Conservation (phyloP, 2,797 vertebrate species). For the Cynopterus sphinx region DNA sequence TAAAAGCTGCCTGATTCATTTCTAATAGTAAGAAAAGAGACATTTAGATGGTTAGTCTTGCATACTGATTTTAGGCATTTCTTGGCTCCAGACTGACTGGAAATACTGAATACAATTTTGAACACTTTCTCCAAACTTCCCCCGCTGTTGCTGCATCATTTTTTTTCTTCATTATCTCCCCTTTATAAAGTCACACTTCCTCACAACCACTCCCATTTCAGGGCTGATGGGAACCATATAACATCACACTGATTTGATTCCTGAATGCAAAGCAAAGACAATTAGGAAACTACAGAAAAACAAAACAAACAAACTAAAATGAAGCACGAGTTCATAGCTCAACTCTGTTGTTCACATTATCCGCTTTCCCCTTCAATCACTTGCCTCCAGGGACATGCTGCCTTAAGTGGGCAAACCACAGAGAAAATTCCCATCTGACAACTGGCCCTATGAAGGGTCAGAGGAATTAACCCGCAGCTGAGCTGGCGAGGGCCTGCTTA, state of each 20-base stretch:
- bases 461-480: slow-evolving; percentile 71
- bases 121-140: background rate
- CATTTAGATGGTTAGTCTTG: background rate
- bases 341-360: background rate
- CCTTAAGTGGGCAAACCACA: slow-evolving; percentile 58
- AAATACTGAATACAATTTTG: background rate
- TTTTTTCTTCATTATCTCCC: background rate
- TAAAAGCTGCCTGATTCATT: background rate
- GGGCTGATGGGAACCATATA: background rate
- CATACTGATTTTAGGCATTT: slow-evolving; percentile 8
- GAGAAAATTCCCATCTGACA: slow-evolving; percentile 63
- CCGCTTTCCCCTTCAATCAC: background rate
- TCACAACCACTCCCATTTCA: background rate
- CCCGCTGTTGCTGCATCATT: background rate
- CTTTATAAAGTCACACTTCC: background rate
- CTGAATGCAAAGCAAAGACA: background rate
- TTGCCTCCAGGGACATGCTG: slow-evolving; percentile 15
- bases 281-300: background rate
- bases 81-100: background rate
- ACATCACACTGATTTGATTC: background rate
- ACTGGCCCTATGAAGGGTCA: slow-evolving; percentile 67
- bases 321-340: background rate
- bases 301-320: background rate
- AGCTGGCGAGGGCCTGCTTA: slow-evolving; percentile 61
- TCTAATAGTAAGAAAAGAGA: background rate